Percentiles rank a stretch among this genome's conserved stretches.
phyloP scores from a whole-genome alignment of 2,113 vertebrate genomes.

The Marcusenius ussheri region DNA sequence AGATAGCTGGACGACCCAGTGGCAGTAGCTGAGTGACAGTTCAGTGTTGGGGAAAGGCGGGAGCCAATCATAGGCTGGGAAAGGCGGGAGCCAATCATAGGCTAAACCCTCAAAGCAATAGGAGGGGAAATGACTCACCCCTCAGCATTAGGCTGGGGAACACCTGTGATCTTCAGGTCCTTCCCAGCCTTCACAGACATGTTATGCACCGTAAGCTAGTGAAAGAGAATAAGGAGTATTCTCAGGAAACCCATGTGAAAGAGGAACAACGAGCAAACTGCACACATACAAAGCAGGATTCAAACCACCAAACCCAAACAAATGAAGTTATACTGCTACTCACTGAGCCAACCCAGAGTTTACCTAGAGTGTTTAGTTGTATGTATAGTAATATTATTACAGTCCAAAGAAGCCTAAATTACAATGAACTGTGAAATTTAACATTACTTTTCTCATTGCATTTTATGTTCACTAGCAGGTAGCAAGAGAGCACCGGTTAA shows the following conservation, averaged over 20 bases:
- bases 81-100: too few species aligned
- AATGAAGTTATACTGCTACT: neutral
- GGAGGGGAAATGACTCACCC: constrained; percentile 33
- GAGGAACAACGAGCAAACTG: neutral
- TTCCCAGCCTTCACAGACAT: constrained; percentile 60
- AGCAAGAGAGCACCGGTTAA: neutral
- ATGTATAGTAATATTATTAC: neutral
- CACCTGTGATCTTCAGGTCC: constrained; percentile 55
- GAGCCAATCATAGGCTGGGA: neutral
- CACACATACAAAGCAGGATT: neutral
- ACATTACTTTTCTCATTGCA: neutral
- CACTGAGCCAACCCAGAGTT: neutral
- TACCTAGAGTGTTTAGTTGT: neutral
- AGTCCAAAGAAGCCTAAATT: neutral
- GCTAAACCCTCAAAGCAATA: neutral
- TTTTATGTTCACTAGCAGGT: neutral
- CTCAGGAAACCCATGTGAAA: neutral
- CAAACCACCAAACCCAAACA: neutral
- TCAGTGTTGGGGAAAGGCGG: neutral
- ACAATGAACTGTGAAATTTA: neutral
- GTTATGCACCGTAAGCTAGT: constrained; percentile 45
- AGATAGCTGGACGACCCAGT: neutral
- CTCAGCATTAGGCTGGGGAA: constrained; percentile 7
- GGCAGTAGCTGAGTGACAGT: neutral
- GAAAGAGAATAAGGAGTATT: neutral